These are phyloP conservation scores for Platygyra sinensis DNA, from an alignment of 64 coral and sea anemone species.

Conservation along the genomic window DNA sequence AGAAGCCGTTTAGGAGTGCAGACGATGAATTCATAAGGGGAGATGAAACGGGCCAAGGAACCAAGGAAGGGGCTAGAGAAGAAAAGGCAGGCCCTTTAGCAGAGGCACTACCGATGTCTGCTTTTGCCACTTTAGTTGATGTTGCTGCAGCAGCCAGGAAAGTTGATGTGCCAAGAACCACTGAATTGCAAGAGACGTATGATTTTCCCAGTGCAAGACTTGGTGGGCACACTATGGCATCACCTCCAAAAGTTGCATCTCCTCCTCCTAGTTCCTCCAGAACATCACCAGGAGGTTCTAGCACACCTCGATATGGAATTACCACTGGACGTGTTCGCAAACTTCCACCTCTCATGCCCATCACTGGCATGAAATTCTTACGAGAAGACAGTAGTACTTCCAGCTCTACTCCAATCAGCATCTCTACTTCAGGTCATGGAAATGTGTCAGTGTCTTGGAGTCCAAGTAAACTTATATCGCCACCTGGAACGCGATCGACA, in stretches of 20 bases:
- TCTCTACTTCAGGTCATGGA: neutral
- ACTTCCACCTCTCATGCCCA: slow-evolving; percentile 88
- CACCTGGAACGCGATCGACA: slow-evolving; percentile 31
- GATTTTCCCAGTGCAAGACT: neutral
- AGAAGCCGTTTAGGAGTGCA: neutral
- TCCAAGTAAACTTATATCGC: slow-evolving; percentile 55
- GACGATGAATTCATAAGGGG: neutral
- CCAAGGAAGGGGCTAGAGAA: neutral
- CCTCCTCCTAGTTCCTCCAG: slow-evolving; percentile 44
- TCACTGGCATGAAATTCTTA: slow-evolving; percentile 63
- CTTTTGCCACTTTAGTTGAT: slow-evolving; percentile 75
- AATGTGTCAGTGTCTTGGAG: slow-evolving; percentile 19
- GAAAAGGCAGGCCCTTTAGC: neutral
- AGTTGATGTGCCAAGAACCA: slow-evolving; percentile 56
- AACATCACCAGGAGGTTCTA: slow-evolving; percentile 16
- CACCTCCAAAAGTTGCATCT: slow-evolving; percentile 19
- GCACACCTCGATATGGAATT: slow-evolving; percentile 80
- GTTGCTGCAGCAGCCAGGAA: slow-evolving; percentile 70
- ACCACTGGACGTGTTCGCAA: slow-evolving; percentile 82
- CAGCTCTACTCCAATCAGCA: slow-evolving; percentile 1
- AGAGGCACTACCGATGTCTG: slow-evolving; percentile 5
- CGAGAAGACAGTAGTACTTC: neutral
- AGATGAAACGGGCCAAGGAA: neutral
- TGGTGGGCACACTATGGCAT: neutral
- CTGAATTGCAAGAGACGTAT: neutral